Evolutionary conservation across 30 jellyfish, hydroid and myxozoan genomes (phyloP).

Genomic region (Hydra vulgaris): DNA sequence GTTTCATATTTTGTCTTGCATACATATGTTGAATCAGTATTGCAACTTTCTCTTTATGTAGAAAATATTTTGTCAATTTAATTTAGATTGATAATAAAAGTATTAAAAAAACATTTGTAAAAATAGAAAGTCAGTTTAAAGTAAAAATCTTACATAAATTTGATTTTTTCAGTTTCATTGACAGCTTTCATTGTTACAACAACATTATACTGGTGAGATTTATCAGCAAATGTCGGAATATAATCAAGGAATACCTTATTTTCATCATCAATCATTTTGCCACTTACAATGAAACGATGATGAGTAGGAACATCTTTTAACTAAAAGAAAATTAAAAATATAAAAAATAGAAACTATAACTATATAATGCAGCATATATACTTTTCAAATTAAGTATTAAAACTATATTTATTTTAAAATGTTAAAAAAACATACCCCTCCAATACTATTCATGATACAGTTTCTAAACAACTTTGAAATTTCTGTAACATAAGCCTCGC

Average conservation of each 20-base stretch:
- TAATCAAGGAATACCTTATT: conserved; percentile 14
- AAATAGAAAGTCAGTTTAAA: background rate
- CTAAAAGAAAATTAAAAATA: background rate
- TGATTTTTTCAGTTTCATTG: background rate
- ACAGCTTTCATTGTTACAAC: conserved; percentile 3
- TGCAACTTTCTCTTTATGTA: no score
- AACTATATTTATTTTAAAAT: no score
- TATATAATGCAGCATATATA: no score
- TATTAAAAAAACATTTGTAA: no score
- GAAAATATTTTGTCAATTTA: no score
- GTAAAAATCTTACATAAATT: background rate
- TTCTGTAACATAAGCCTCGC: conserved; percentile 25
- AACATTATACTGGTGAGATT: conserved; percentile 13
- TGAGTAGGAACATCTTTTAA: background rate
- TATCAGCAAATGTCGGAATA: conserved; percentile 16
- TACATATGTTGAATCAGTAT: background rate
- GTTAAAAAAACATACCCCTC: conserved; percentile 26
- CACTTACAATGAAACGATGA: conserved; percentile 3
- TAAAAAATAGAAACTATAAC: no score
- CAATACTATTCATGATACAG: conserved; percentile 37
- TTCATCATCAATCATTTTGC: conserved; percentile 6
- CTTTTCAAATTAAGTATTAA: no score
- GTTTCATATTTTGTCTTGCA: background rate
- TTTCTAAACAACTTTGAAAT: conserved; percentile 30
- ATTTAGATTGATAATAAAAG: no score